Base-by-base conservation (phyloP, 2,113 vertebrate species). In the Zosterops borbonicus region DNA sequence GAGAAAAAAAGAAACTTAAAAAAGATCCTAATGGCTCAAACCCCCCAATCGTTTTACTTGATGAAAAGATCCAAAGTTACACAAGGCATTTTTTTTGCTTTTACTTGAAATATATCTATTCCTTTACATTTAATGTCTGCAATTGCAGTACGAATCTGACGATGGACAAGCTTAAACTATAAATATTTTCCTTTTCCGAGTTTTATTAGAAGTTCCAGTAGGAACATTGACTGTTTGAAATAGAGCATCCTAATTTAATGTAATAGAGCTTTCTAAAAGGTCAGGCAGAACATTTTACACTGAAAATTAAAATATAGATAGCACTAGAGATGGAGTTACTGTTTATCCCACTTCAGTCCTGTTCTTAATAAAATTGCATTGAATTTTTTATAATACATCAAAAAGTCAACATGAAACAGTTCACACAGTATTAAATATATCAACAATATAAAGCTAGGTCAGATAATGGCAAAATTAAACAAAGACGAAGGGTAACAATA, bases 271-370 rank as follows among this genome's bases (percentile, higher is more conserved):
- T 92, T 86, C 56, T 63, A 33, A 96, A 97, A 97, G 96, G 93
- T 96, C 95, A 97, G 53, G 28, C 31, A 93, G 85, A 95, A 78
- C 49, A 92, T 95, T 95, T 78, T 90, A 83, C 37, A 68, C n/a
- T 68, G 79, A 82, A 93, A 96, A 95, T 92, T 95, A 95, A 97
- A 97, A 75, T 93, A 94, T 15, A 90, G 77, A 67, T 89, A 92
- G 11, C 60, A 71, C 68, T 52, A 92, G 79, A 90, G 60, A 44
- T 81, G 60, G 35, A 68, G 79, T 71, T 90, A 82, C 68, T 94
- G 85, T 93, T 96, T 97, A 90, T 95, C 44, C 88, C 90, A 60
- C 68, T 93, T 92, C 75, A 86, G 42, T 64, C n/a, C 23, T 75
- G 23, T 37, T 90, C 80, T 86, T 83, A 94, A 95, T 88, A 81